Base-by-base conservation (phyloP, 1,140 invertebrate genomes). In the Phthorimaea operculella region DNA sequence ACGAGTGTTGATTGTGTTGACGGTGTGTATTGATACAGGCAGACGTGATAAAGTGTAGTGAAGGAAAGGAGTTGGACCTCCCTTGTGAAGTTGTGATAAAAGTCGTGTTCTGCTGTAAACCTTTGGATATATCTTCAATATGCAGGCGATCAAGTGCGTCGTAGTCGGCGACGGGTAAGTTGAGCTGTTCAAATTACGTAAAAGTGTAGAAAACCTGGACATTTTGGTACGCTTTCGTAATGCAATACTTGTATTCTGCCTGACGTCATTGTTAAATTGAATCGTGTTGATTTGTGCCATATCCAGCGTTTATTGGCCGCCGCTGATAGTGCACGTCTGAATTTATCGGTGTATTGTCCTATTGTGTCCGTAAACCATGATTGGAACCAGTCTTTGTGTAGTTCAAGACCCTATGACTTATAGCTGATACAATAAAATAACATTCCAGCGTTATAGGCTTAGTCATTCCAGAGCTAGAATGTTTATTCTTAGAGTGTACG, bases 71-170 rank as follows among this genome's bases (percentile, higher is more conserved):
- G 63, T 72, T 52, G 59, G 60, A 74, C 63, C 68, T 72, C 64
- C 60, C 60, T 70, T 70, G 62, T 56, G 49, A 47, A 56, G 33
- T 56, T 56, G 53, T 55, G 53, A 47, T 47, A 47, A 16, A 67
- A 72, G 68, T 72, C 65, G 75, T 72, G 71, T 64, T 76, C 69
- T 73, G 73, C 70, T 80, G 68, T 58, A 58, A 68, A 73, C 68
- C 62, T 60, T 60, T 63, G 60, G 62, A 62, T 67, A 68, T 52
- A 70, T 61, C 62, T 58, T 52, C 63, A 59, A 72, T 68, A 96
- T 97, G 95, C 95, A 96, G 86, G 95, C 95, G 54, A 97, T 97
- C 76, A 97, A 97, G 87, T 97, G 96, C 89, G 96, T 97, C 67
- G 95, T 97, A 62, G 95, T 97, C 63, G 95, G 95, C 59, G 96